Conservation (phyloP, 2,113 vertebrate species). For the Numida meleagris region DNA sequence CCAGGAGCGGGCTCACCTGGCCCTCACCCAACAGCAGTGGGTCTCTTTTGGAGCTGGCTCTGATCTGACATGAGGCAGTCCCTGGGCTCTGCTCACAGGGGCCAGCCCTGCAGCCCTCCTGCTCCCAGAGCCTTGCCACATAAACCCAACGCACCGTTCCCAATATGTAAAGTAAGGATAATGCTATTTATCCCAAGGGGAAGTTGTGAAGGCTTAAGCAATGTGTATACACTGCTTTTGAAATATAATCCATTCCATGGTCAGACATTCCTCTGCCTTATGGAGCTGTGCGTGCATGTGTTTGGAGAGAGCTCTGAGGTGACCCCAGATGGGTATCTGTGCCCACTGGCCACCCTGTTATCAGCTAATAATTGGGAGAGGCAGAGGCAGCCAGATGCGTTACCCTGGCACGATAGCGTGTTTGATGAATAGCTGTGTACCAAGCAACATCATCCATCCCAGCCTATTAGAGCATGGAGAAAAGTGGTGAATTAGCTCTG, state of each 20-base stretch:
- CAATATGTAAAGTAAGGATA: conserved; percentile 57
- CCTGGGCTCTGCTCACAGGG: neutral
- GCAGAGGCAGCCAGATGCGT: neutral
- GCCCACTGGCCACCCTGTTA: neutral
- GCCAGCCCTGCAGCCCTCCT: neutral
- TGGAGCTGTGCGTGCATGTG: fast-evolving
- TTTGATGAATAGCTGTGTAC: conserved; percentile 58
- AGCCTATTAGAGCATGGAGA: neutral
- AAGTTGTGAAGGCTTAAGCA: conserved; percentile 30
- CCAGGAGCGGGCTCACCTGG: neutral
- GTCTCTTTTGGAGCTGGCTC: neutral
- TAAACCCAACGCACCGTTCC: neutral
- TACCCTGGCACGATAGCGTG: fast-evolving
- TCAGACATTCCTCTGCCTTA: neutral
- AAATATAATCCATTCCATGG: conserved; percentile 49
- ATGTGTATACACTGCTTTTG: neutral
- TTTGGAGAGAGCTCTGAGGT: neutral
- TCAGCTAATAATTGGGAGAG: conserved; percentile 5
- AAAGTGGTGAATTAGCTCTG: neutral
- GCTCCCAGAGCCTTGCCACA: neutral
- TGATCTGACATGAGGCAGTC: no score
- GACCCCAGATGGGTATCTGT: neutral
- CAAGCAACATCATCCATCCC: conserved; percentile 45
- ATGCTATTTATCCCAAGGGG: conserved; percentile 35
- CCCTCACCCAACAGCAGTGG: no score